Evolutionary conservation across 1,140 invertebrate genomes (phyloP), one percentile per base, ranked within the genome.

Genomic region (Heliconius hewitsoni): DNA sequence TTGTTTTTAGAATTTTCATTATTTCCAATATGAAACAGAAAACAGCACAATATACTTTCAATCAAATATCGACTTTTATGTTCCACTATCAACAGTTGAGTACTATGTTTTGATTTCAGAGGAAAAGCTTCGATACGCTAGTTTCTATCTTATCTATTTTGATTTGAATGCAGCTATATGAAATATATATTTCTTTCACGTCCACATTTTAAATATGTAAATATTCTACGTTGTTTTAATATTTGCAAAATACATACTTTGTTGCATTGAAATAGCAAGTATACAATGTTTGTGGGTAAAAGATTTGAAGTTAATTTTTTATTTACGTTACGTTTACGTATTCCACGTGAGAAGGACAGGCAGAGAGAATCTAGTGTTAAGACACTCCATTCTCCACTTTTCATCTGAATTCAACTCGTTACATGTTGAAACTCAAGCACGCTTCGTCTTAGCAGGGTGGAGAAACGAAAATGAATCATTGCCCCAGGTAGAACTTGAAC

Each of bases 1-100:
- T 66, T 66, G 23, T 66, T 66, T 66, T 66, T 66, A 3, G 60
- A 66, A 66, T 66, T 66, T 66, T 66, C 23, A 66, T 66, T 66
- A 66, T 66, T 27, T 66, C 23, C 23, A 66, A 66, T 30, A 66
- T 9, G n/a, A 66, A 27, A 66, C 9, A 66, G 55, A 30, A 66
- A 66, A 66, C 60, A 30, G 16, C n/a, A 27, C 23, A 27, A 27
- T 66, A 30, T 66, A 30, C 30, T 66, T 66, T 30, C 60, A 66
- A 66, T 66, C 60, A 66, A 66, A 66, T 27, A 30, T 66, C 27
- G 60, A 66, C 27, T 66, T 66, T 66, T 66, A 30, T 66, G 23
- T 30, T 30, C n/a, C 13, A 66, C 8, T 30, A 30, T 66, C 60
- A 30, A 30, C 13, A 30, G 60, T 30, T 27, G 60, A 66, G n/a